phyloP scores from a whole-genome alignment of 2,888 invertebrate genomes.

The Arge pagana region DNA sequence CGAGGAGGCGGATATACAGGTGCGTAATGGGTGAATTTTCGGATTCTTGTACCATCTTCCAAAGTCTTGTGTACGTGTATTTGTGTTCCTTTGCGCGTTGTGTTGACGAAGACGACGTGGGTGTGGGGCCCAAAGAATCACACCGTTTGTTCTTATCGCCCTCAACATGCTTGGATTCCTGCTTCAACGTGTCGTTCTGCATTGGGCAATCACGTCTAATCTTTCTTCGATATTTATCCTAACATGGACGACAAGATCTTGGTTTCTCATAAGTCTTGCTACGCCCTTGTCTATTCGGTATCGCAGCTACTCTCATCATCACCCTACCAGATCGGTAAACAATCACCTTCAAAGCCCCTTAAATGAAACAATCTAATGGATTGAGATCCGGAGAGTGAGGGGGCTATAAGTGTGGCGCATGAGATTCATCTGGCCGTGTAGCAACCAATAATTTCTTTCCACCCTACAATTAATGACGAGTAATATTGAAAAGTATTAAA shows the following conservation, averaged over 20 bases:
- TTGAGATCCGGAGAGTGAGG: slow-evolving; percentile 37
- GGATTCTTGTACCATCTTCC: too few species aligned
- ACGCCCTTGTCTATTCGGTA: slow-evolving; percentile 28
- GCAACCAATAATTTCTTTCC: too few species aligned
- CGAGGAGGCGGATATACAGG: too few species aligned
- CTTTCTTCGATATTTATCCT: slow-evolving; percentile 20
- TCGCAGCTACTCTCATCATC: slow-evolving; percentile 29
- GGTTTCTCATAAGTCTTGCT: slow-evolving; percentile 18
- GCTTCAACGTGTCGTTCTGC: slow-evolving; percentile 24
- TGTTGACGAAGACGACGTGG: too few species aligned
- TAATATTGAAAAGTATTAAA: too few species aligned
- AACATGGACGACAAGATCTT: slow-evolving; percentile 16
- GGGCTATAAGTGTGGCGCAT: slow-evolving; percentile 33
- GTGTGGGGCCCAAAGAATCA: too few species aligned
- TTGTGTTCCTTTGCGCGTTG: too few species aligned
- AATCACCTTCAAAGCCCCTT: slow-evolving; percentile 33
- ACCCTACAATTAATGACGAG: too few species aligned
- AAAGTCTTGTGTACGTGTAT: too few species aligned
- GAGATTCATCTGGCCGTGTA: too few species aligned
- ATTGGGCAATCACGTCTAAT: slow-evolving; percentile 22
- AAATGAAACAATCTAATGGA: slow-evolving; percentile 36
- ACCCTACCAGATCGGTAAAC: slow-evolving; percentile 33
- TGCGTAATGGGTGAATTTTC: too few species aligned
- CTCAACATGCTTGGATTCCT: slow-evolving; percentile 25
- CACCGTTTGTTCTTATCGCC: too few species aligned